phyloP scores from a whole-genome alignment of 2,797 vertebrate species.

The Enoplosus armatus region DNA sequence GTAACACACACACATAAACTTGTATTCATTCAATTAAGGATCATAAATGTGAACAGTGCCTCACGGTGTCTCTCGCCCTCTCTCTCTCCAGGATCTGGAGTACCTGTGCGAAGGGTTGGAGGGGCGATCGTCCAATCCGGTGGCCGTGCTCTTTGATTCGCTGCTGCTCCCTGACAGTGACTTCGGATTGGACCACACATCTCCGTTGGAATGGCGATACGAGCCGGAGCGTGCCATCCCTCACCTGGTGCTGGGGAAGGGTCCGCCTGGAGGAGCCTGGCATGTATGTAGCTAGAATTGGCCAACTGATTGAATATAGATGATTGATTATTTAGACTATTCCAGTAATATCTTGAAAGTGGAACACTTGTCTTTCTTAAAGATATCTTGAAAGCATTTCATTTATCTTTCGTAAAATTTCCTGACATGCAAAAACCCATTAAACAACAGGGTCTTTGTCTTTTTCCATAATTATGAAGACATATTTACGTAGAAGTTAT shows the following conservation, averaged over 20 bases:
- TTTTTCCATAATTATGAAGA: background rate
- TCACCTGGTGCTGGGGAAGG: constrained; percentile 88
- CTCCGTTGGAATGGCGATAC: constrained; percentile 83
- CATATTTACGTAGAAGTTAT: background rate
- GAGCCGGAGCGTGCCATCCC: constrained; percentile 79
- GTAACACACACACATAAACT: constrained; percentile 59
- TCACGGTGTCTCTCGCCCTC: background rate
- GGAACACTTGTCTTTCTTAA: too few species aligned
- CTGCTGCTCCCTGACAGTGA: constrained; percentile 87
- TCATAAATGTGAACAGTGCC: background rate
- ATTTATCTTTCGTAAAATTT: background rate
- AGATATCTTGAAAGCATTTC: background rate
- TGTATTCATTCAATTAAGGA: background rate
- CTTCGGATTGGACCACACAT: constrained; percentile 82
- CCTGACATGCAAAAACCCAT: background rate
- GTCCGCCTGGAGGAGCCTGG: constrained; percentile 88
- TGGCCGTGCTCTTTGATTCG: constrained; percentile 89
- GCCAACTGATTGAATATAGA: background rate
- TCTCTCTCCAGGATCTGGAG: constrained; percentile 82
- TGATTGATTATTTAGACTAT: background rate
- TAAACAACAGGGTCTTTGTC: constrained; percentile 4
- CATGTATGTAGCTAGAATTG: constrained; percentile 76
- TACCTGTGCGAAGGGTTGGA: constrained; percentile 88
- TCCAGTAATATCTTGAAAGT: too few species aligned
- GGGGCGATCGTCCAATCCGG: constrained; percentile 86